Conservation (phyloP, 2,113 vertebrate species). For the Edolisoma coerulescens region DNA sequence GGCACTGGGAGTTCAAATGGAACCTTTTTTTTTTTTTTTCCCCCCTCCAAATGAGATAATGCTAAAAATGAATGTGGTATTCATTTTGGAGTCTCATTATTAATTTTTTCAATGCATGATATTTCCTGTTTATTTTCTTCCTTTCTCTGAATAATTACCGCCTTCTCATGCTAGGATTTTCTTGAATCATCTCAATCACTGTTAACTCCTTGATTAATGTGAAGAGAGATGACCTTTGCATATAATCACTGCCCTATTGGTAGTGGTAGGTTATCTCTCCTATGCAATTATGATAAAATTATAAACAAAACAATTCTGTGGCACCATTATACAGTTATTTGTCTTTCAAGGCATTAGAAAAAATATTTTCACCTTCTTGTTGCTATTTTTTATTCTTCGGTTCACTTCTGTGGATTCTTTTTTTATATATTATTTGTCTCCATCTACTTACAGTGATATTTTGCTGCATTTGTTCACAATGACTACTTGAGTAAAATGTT, state of each 20-base stretch:
- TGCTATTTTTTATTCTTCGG: not conserved
- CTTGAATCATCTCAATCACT: not conserved
- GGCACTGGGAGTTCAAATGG: not conserved
- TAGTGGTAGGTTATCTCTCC: not conserved
- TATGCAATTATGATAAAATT: not conserved
- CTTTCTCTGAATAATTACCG: not conserved
- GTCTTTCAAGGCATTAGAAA: not conserved
- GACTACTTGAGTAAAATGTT: not conserved
- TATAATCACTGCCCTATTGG: not conserved
- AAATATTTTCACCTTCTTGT: not conserved
- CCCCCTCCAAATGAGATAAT: not conserved
- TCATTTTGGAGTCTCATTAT: not conserved
- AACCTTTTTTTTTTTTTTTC: not conserved
- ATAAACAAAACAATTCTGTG: not conserved
- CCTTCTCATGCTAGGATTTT: not conserved
- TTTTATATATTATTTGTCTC: not conserved
- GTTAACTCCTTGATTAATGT: constrained; percentile 21
- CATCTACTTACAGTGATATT: not conserved
- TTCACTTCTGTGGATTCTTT: not conserved
- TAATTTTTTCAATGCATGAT: not conserved
- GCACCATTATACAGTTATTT: not conserved
- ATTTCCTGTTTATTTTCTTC: not conserved
- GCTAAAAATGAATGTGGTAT: not conserved
- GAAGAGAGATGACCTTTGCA: constrained; percentile 30
- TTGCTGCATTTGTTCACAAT: not conserved